Percentiles rank a stretch among this genome's conserved stretches.
Conservation (phyloP, 1,140 invertebrate genomes). For the Solenopsis fugax region DNA sequence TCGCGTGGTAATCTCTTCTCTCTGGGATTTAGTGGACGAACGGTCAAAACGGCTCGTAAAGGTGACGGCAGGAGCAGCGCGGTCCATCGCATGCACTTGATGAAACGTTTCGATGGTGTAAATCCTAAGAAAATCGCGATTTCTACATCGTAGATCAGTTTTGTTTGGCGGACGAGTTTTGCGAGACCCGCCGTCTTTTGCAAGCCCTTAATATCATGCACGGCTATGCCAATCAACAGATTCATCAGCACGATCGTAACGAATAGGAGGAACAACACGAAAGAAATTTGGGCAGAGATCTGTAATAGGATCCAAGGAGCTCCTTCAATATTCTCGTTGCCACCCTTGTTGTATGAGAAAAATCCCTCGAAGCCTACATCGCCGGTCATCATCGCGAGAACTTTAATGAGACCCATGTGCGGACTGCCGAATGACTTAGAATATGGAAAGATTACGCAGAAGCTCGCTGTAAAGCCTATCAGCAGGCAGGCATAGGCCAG, state of each 20-base stretch:
- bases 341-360: slow-evolving; percentile 87
- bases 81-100: slow-evolving; percentile 91
- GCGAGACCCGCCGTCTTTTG: slow-evolving; percentile 92
- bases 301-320: slow-evolving; percentile 88
- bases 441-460: slow-evolving; percentile 94
- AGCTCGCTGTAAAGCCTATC: slow-evolving; percentile 94
- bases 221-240: slow-evolving; percentile 92
- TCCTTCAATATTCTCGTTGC: slow-evolving; percentile 82
- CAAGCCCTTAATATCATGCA: slow-evolving; percentile 92
- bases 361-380: slow-evolving; percentile 92
- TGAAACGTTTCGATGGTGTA: slow-evolving; percentile 89
- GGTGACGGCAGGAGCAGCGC: slow-evolving; percentile 92
- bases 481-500: slow-evolving; percentile 94
- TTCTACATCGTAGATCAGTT: slow-evolving; percentile 92
- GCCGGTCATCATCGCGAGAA: slow-evolving; percentile 96
- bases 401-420: slow-evolving; percentile 93
- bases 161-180: slow-evolving; percentile 92
- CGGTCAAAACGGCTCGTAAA: slow-evolving; percentile 92
- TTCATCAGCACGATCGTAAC: slow-evolving; percentile 95
- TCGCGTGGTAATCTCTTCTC: slow-evolving; percentile 92
- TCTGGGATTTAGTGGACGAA: slow-evolving; percentile 92
- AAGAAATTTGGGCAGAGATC: slow-evolving; percentile 91
- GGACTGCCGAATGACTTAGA: slow-evolving; percentile 93
- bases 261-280: slow-evolving; percentile 91
- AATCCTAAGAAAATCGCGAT: slow-evolving; percentile 90